phyloP scores from a whole-genome alignment of 1,140 invertebrate species.

The Aphaenogaster rudis region DNA sequence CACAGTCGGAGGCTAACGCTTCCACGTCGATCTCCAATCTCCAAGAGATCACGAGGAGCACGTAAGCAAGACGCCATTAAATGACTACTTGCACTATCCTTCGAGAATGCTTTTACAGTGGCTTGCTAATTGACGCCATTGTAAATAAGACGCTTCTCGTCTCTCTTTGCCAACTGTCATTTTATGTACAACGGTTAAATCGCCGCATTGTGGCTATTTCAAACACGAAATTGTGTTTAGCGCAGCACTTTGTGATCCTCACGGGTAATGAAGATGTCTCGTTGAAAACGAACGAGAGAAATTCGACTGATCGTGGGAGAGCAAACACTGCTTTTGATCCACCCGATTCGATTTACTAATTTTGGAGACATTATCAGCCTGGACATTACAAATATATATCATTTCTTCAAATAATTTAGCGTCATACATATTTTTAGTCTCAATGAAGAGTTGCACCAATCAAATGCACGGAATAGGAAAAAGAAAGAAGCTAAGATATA shows the following conservation, averaged over 20 bases:
- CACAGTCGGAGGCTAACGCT: slow-evolving; percentile 42
- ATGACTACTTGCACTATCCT: slow-evolving; percentile 23
- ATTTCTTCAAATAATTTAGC: neutral
- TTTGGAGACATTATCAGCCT: neutral
- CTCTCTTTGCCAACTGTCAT: slow-evolving; percentile 37
- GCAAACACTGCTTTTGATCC: neutral
- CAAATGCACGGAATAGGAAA: slow-evolving; percentile 52
- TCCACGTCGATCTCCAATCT: slow-evolving; percentile 54
- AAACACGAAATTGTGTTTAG: slow-evolving; percentile 26
- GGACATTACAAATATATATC: neutral
- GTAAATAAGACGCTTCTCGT: slow-evolving; percentile 30
- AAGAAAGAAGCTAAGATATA: slow-evolving; percentile 1
- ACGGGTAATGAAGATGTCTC: neutral
- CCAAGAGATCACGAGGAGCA: slow-evolving; percentile 42
- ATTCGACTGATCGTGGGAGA: slow-evolving; percentile 1
- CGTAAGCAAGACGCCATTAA: slow-evolving; percentile 43
- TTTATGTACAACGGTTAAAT: slow-evolving; percentile 21
- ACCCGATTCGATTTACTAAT: neutral
- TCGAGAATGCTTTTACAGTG: slow-evolving; percentile 30
- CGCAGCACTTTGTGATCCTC: slow-evolving; percentile 13
- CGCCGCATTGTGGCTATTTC: slow-evolving; percentile 10
- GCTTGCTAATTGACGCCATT: slow-evolving; percentile 39
- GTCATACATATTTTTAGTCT: slow-evolving; percentile 24
- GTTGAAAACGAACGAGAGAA: neutral
- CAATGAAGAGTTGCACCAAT: slow-evolving; percentile 36